Conservation (phyloP, 2,797 vertebrate genomes). For the Merluccius polli region DNA sequence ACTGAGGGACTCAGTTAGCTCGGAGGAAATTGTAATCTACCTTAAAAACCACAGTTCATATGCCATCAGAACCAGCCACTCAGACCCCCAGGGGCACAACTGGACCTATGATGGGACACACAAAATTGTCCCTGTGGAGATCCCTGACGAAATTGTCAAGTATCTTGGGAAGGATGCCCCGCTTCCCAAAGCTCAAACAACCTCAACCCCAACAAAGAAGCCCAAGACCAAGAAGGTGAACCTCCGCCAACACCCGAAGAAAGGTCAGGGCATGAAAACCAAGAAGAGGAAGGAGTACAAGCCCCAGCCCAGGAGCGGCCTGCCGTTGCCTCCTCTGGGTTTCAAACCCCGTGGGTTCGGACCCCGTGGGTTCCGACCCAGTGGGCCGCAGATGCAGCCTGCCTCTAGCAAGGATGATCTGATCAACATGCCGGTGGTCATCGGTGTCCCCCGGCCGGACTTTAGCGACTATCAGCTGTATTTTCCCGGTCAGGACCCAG, state of each 20-base stretch:
- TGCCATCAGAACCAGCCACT: conserved; percentile 60
- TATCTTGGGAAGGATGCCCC: conserved; percentile 53
- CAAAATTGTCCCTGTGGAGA: conserved; percentile 44
- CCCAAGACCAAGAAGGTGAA: conserved; percentile 48
- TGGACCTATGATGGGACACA: conserved; percentile 72
- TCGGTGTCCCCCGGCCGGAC: conserved; percentile 81
- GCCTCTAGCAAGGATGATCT: conserved; percentile 54
- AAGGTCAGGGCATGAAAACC: conserved; percentile 69
- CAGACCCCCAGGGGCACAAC: conserved; percentile 55
- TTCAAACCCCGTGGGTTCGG: conserved; percentile 54
- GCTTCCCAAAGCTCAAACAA: conserved; percentile 16
- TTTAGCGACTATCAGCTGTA: conserved; percentile 81
- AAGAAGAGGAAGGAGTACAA: conserved; percentile 68
- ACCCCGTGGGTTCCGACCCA: conserved; percentile 44
- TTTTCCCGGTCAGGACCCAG: conserved; percentile 50
- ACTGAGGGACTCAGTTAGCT: conserved; percentile 27
- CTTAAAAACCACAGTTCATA: conserved; percentile 59
- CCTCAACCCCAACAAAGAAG: conserved; percentile 37
- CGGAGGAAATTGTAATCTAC: conserved; percentile 70
- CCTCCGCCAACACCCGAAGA: conserved; percentile 48
- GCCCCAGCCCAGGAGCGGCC: conserved; percentile 51
- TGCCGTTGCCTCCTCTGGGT: too few relatives aligned
- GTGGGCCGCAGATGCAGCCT: neutral
- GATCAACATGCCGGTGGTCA: conserved; percentile 59
- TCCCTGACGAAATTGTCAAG: conserved; percentile 66